phyloP scores from a whole-genome alignment of 2,888 invertebrate genomes.

The Agriopis aurantiaria region DNA sequence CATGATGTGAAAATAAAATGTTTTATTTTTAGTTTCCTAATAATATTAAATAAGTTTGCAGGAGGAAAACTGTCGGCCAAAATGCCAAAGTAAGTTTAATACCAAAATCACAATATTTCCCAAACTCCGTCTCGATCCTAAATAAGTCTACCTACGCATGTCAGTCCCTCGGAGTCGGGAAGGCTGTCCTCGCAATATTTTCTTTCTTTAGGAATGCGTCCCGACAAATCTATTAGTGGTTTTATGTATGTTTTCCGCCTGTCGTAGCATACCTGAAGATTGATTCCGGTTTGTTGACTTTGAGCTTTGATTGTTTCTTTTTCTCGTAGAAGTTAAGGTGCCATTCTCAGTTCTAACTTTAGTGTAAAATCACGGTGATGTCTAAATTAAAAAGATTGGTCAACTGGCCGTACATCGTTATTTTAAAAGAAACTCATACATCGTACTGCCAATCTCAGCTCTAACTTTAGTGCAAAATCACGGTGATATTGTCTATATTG shows the following conservation, averaged over 20 bases:
- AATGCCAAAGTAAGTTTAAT: conserved; percentile 16
- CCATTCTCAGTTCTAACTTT: background rate
- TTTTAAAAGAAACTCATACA: too few species aligned
- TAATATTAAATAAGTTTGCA: conserved; percentile 7
- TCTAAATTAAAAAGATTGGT: too few species aligned
- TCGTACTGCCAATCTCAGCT: conserved; percentile 1
- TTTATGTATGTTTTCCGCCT: conserved; percentile 34
- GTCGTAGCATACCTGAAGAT: conserved; percentile 25
- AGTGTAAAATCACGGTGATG: too few species aligned
- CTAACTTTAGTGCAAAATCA: too few species aligned
- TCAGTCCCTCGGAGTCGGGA: conserved; percentile 13
- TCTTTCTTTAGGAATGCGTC: conserved; percentile 22
- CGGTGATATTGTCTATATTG: too few species aligned
- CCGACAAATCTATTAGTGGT: conserved; percentile 35
- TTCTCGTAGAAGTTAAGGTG: conserved; percentile 1
- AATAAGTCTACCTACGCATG: conserved; percentile 19
- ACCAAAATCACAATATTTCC: conserved; percentile 16
- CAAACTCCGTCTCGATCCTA: conserved; percentile 2
- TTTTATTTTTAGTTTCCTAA: background rate
- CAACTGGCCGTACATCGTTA: too few species aligned
- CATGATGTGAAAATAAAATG: background rate
- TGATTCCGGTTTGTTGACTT: conserved; percentile 26
- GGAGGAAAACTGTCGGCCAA: conserved; percentile 1
- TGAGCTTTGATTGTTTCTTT: conserved; percentile 20
- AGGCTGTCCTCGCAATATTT: conserved; percentile 23